Evolutionary conservation across 53 echinoderm and acorn worm species (phyloP).

Genomic region (Patiria pectinifera): DNA sequence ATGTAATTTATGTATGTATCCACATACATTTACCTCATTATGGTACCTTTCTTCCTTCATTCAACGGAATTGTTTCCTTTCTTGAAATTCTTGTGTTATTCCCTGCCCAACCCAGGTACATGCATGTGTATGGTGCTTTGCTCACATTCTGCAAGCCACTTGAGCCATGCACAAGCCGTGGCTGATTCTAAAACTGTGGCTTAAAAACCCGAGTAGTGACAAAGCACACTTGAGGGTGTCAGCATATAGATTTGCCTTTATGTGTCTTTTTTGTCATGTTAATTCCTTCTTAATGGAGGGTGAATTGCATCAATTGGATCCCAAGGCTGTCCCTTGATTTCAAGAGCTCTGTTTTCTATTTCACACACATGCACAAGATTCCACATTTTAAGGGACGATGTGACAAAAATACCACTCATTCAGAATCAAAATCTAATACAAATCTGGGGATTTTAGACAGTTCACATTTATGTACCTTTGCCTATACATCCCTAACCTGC

Average conservation of each 20-base stretch:
- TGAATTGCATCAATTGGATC: constrained; percentile 48
- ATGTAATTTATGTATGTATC: not conserved
- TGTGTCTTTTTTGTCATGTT: constrained; percentile 59
- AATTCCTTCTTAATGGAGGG: constrained; percentile 58
- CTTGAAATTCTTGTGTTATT: constrained; percentile 4
- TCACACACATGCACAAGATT: not conserved
- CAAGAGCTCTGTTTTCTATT: constrained; percentile 29
- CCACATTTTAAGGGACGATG: not conserved
- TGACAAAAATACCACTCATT: not conserved
- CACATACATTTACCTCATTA: too few species aligned
- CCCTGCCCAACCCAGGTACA: not conserved
- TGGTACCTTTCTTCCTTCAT: not conserved
- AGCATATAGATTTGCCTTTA: constrained; percentile 23
- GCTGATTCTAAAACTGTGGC: not conserved
- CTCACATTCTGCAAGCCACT: not conserved
- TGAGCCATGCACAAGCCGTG: not conserved
- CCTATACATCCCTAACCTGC: too few species aligned
- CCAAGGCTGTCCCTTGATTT: constrained; percentile 45
- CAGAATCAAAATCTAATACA: not conserved
- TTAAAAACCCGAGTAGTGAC: constrained; percentile 13
- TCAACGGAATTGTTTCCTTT: constrained; percentile 22
- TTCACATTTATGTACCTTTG: too few species aligned
- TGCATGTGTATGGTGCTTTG: not conserved
- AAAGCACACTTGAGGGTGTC: constrained; percentile 47
- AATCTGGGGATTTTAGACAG: too few species aligned